Evolutionary conservation across 2,797 vertebrate genomes (phyloP), one percentile per base, ranked within the genome.

Genomic region (Sebastes minor): DNA sequence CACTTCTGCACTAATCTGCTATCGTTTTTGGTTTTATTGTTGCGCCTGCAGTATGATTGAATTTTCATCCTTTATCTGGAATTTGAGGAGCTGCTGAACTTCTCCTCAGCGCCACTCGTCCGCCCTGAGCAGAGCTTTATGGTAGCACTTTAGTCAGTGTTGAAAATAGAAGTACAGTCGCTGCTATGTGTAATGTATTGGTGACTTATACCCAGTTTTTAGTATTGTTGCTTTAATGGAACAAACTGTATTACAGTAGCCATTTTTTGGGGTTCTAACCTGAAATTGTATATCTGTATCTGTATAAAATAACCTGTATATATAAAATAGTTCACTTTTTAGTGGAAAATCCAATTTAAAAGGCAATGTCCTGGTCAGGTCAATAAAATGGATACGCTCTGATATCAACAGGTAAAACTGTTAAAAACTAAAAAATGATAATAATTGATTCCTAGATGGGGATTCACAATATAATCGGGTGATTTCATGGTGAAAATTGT

Each of bases 21-120:
- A 53, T 83, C 27, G 12, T 68, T 80, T 64, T 87, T 71, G 6
- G 76, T 75, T 79, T 85, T 81, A 87, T 84, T 89, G 81, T 81
- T 79, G 83, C 73, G 86, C 85, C 85, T 81, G 70, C 76, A 84
- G 85, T 76, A 82, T 87, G 83, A 88, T 87, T 88, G 71, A 74
- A 89, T 89, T 90, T 85, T 52, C 78, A 70, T 76, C 78, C 79
- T 77, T 83, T 71, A 83, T 80, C 64, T 85, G 76, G 76, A 90
- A 85, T 79, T 85, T 74, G 64, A 90, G 80, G 78, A 81, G 82
- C 62, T 30, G n/a, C 60, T 83, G 76, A 86, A 85, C 63, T 75
- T 76, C 80, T 71, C 55, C 72, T 78, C 61, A 5, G 77, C 18
- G 8, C 69, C 82, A 20, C 74, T 73, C 35, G 2, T 23, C 64